Evolutionary conservation across 35 echinoderm and acorn worm genomes (phyloP).

Genomic region (Ptychodera flava): DNA sequence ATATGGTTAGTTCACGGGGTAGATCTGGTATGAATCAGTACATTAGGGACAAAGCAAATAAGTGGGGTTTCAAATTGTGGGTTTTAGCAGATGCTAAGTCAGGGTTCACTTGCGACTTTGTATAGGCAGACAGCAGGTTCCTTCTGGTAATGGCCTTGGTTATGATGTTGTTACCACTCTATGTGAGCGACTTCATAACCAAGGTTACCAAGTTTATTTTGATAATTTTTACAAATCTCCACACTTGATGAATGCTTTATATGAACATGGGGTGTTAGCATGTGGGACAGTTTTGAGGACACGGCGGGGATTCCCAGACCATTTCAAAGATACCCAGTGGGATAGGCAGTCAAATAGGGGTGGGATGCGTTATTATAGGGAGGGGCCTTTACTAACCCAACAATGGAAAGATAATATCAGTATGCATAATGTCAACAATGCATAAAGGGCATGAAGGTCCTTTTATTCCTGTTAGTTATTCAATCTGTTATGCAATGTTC

Average conservation of each 20-base stretch:
- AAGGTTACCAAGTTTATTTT: constrained; percentile 17
- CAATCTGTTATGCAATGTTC: too few relatives aligned
- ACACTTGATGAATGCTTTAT: neutral
- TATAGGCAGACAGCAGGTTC: neutral
- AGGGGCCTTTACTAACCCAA: neutral
- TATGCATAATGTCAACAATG: neutral
- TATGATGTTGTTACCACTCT: constrained; percentile 13
- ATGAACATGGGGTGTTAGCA: neutral
- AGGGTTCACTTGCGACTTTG: constrained; percentile 31
- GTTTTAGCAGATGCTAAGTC: constrained; percentile 23
- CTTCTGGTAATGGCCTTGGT: neutral
- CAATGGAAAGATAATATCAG: neutral
- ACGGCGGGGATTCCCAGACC: neutral
- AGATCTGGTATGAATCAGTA: constrained; percentile 13
- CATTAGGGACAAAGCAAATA: constrained; percentile 31
- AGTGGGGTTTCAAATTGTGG: constrained; percentile 35
- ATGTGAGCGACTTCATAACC: neutral
- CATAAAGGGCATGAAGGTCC: neutral
- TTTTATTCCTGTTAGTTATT: too few relatives aligned
- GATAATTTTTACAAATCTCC: neutral
- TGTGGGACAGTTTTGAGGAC: neutral
- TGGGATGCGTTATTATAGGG: neutral
- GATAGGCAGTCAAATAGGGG: neutral
- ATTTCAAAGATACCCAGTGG: neutral
- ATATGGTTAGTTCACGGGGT: constrained; percentile 28